phyloP scores from a whole-genome alignment of 2,797 vertebrate species.

The Sebastes hubbsi region DNA sequence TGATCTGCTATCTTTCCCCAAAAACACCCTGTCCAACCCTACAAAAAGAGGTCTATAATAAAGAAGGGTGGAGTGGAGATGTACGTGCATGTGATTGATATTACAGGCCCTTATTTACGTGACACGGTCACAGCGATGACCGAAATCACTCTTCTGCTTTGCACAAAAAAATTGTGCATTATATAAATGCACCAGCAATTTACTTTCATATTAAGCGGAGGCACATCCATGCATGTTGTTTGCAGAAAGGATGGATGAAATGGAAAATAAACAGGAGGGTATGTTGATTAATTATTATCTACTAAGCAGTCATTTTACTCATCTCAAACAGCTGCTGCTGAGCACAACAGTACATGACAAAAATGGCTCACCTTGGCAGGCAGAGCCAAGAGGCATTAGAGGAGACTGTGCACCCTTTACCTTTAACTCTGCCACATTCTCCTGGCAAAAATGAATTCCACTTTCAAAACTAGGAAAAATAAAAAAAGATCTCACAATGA shows the following conservation, averaged over 20 bases:
- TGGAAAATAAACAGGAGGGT: conserved; percentile 33
- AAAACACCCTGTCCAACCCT: no score
- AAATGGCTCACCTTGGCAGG: conserved; percentile 26
- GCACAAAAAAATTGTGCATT: background rate
- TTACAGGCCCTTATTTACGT: background rate
- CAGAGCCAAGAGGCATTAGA: conserved; percentile 11
- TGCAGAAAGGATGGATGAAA: conserved; percentile 5
- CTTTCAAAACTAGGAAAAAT: background rate
- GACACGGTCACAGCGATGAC: background rate
- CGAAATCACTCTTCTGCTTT: background rate
- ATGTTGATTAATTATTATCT: conserved; percentile 35
- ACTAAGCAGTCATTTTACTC: conserved; percentile 20
- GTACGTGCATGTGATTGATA: background rate
- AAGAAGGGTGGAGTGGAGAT: background rate
- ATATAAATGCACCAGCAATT: conserved; percentile 13
- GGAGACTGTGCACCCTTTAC: conserved; percentile 2
- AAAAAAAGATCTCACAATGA: background rate
- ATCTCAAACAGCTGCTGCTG: conserved; percentile 32
- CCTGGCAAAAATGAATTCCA: background rate
- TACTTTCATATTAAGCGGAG: background rate
- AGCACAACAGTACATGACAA: conserved; percentile 1
- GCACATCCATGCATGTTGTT: conserved; percentile 5
- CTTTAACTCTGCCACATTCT: background rate
- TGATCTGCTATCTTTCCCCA: no score
- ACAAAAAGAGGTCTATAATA: no score